Base-by-base conservation (phyloP, 2,113 vertebrate genomes). In the Onychostoma macrolepis region DNA sequence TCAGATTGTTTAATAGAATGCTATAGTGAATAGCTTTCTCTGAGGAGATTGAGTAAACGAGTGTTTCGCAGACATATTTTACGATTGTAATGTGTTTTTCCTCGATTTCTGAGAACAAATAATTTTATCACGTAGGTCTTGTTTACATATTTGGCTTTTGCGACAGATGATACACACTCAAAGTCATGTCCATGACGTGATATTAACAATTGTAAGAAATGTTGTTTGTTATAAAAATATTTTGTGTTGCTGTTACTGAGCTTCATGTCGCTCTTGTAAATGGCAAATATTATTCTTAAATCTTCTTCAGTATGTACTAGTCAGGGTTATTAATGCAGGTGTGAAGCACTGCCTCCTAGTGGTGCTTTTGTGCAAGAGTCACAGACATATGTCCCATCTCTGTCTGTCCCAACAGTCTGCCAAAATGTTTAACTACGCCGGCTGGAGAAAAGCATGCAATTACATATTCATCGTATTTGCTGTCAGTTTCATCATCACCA, bases 371-470 rank as follows among this genome's bases (percentile, higher is more conserved):
- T 53, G 48, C 80, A 45, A 84, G n/a, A 45, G 48, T 43, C 6
- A 30, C 36, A 17, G 0, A 2, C 6, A 56, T 1, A 4, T 80
- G 2, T 41, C 33, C 26, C n/a, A 13, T 0, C 9, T n/a, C 15
- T 15, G 3, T 80, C 75, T 80, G 74, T 75, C 33, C 80, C 26
- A 78, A 65, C 71, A 89, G 85, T 97, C 97, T 0, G 98, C 98
- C 90, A 99, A 99, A 93, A 99, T 99, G 96, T 99, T 99, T 86
- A 99, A 98, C 94, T 99, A 99, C 0, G 98, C 97, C 0, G 97
- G 96, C 17, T 99, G 98, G 98, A 97, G 95, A 72, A 97, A 95
- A 89, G 97, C 96, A 21, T 99, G 97, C 91, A 98, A 99, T 93
- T 94, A 93, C 77, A 95, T 99, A 90, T 99, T 99, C 94, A 96